phyloP scores from a whole-genome alignment of 2,888 invertebrate species.

The Oxyteleia sp. region DNA sequence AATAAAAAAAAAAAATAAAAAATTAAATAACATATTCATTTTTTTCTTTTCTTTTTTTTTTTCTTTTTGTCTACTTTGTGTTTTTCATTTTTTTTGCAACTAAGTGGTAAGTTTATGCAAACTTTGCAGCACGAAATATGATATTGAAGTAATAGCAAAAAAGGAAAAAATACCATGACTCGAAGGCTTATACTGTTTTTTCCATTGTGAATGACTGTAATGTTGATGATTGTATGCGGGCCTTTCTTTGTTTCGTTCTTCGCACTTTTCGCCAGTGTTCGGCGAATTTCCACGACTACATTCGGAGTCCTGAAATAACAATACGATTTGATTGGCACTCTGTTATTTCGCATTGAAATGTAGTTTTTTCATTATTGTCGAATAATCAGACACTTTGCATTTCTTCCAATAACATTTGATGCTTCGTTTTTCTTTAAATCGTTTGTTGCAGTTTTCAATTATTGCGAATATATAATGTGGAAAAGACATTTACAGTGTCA shows the following conservation, averaged over 20 bases:
- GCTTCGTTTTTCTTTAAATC: background rate
- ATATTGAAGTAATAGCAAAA: slow-evolving; percentile 51
- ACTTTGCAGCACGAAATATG: slow-evolving; percentile 43
- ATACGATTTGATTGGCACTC: slow-evolving; percentile 1
- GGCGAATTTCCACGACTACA: slow-evolving; percentile 87
- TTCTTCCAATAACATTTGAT: slow-evolving; percentile 2
- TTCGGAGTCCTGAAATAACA: slow-evolving; percentile 83
- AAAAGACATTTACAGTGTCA: slow-evolving; percentile 83
- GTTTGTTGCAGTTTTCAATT: too few species aligned
- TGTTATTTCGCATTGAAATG: background rate
- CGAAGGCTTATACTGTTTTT: slow-evolving; percentile 84
- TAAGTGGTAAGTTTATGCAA: slow-evolving; percentile 31
- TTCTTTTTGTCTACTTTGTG: slow-evolving; percentile 15
- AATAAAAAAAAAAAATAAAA: too few species aligned
- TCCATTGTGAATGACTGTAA: slow-evolving; percentile 82
- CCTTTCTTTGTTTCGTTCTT: slow-evolving; percentile 84
- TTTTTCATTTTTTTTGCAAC: slow-evolving; percentile 23
- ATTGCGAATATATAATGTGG: background rate
- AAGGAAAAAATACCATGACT: slow-evolving; percentile 81
- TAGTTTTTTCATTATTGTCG: background rate
- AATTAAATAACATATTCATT: too few species aligned
- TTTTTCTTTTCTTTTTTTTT: slow-evolving; percentile 4
- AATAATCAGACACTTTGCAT: background rate
- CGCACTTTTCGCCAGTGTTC: slow-evolving; percentile 84
- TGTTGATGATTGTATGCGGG: slow-evolving; percentile 83